A percentile compares a stretch with the other conserved stretches of the same genome.
phyloP scores from a whole-genome alignment of 2,888 invertebrate genomes.

The Timandra comae region DNA sequence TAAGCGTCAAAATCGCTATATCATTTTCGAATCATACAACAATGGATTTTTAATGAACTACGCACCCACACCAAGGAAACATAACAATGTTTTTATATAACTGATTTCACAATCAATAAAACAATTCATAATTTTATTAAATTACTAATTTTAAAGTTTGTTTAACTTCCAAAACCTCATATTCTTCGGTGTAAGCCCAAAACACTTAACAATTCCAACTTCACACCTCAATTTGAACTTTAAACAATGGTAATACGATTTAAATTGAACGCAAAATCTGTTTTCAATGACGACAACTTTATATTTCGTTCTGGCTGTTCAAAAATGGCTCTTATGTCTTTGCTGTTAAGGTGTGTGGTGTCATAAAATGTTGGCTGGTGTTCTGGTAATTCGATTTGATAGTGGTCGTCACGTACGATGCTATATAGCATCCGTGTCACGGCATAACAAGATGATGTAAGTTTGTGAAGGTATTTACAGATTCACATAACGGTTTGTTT shows the following conservation, averaged over 20 bases:
- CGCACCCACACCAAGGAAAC: too few species aligned
- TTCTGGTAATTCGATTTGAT: constrained; percentile 36
- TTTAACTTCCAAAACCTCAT: too few species aligned
- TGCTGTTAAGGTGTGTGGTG: constrained; percentile 8
- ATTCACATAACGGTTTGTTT: background rate
- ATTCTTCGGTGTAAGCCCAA: too few species aligned
- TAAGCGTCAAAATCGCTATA: too few species aligned
- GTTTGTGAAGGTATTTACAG: constrained; percentile 23
- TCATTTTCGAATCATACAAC: too few species aligned
- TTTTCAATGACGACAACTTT: constrained; percentile 17
- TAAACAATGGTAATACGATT: constrained; percentile 12
- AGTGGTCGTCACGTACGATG: constrained; percentile 41
- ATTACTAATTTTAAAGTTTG: too few species aligned
- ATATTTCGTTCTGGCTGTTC: background rate
- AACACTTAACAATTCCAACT: constrained; percentile 23
- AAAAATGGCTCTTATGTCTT: constrained; percentile 12
- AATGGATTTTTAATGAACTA: too few species aligned
- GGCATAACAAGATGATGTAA: constrained; percentile 46
- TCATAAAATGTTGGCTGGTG: constrained; percentile 17
- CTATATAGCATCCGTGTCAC: constrained; percentile 27
- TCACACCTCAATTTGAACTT: constrained; percentile 15
- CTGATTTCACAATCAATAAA: too few species aligned
- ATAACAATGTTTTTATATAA: too few species aligned
- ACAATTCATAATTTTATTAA: too few species aligned
- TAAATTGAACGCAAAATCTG: constrained; percentile 13